Evolutionary conservation across 1,140 invertebrate genomes (phyloP).

Genomic region (Hyposmocoma kahamanoa): DNA sequence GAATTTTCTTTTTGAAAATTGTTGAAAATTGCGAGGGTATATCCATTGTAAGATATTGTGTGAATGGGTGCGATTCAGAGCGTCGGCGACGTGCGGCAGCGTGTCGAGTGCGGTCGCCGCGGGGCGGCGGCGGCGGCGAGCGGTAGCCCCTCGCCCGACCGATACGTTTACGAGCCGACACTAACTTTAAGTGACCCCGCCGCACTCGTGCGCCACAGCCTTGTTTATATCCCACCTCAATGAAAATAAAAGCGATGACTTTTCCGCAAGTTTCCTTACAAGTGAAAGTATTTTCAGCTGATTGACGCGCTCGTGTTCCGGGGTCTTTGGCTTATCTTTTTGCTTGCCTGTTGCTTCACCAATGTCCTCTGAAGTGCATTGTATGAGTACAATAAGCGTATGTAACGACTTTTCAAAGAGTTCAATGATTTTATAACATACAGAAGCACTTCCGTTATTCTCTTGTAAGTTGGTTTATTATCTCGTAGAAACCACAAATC

Average conservation of each 20-base stretch:
- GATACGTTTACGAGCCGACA: conserved; percentile 70
- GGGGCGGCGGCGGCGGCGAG: conserved; percentile 38
- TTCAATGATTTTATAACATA: too few relatives aligned
- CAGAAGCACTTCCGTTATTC: too few relatives aligned
- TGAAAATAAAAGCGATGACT: conserved; percentile 52
- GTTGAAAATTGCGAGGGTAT: conserved; percentile 39
- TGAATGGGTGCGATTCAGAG: conserved; percentile 68
- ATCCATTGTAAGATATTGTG: conserved; percentile 48
- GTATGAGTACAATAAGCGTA: too few relatives aligned
- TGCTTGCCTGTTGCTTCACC: too few relatives aligned
- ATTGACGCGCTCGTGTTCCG: too few relatives aligned
- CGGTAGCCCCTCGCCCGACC: conserved; percentile 50
- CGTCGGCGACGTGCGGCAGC: conserved; percentile 66
- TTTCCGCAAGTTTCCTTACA: conserved; percentile 30
- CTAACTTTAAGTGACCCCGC: conserved; percentile 64
- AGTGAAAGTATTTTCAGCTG: conserved; percentile 5
- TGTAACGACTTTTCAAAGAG: too few relatives aligned
- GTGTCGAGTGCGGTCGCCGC: conserved; percentile 68
- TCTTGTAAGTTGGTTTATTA: too few relatives aligned
- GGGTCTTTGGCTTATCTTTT: too few relatives aligned
- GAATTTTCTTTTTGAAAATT: too few relatives aligned
- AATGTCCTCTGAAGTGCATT: too few relatives aligned
- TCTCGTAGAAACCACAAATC: too few relatives aligned
- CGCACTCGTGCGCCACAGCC: conserved; percentile 50
- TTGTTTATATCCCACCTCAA: conserved; percentile 60